Conservation (phyloP, 2,888 invertebrate genomes). For the Vannuccia rotundouncinata region DNA sequence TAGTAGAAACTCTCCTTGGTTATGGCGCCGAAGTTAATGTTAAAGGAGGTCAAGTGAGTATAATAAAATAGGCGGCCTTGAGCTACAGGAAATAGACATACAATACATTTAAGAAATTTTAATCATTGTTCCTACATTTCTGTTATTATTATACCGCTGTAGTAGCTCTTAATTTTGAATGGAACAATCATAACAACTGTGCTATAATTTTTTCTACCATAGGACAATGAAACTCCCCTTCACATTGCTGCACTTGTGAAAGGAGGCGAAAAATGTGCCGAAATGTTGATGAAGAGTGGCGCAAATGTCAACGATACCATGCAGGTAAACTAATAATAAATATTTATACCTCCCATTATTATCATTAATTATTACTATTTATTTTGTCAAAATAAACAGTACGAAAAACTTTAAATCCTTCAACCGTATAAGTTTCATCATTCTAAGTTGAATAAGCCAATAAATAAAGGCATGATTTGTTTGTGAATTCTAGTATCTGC, state of each 20-base stretch:
- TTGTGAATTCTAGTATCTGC: too few species aligned
- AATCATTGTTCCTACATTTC: too few species aligned
- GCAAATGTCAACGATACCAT: conserved; percentile 90
- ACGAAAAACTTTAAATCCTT: too few species aligned
- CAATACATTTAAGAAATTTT: too few species aligned
- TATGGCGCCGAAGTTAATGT: conserved; percentile 95
- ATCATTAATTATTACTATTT: too few species aligned
- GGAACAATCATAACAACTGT: background rate
- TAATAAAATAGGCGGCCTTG: background rate
- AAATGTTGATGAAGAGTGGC: conserved; percentile 94
- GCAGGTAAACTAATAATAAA: conserved; percentile 61
- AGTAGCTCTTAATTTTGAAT: too few species aligned
- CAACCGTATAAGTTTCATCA: too few species aligned
- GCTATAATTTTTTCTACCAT: background rate
- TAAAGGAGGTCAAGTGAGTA: conserved; percentile 61
- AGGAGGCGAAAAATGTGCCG: conserved; percentile 82
- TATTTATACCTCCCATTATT: background rate
- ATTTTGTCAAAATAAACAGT: too few species aligned
- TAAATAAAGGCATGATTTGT: too few species aligned
- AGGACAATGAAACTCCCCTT: conserved; percentile 80
- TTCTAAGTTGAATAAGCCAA: too few species aligned
- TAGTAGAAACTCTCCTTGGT: conserved; percentile 87
- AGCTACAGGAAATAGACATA: too few species aligned
- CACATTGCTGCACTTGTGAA: conserved; percentile 91
- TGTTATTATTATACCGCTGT: too few species aligned